phyloP scores from a whole-genome alignment of 2,797 vertebrate genomes.

The Propithecus deckenii region DNA sequence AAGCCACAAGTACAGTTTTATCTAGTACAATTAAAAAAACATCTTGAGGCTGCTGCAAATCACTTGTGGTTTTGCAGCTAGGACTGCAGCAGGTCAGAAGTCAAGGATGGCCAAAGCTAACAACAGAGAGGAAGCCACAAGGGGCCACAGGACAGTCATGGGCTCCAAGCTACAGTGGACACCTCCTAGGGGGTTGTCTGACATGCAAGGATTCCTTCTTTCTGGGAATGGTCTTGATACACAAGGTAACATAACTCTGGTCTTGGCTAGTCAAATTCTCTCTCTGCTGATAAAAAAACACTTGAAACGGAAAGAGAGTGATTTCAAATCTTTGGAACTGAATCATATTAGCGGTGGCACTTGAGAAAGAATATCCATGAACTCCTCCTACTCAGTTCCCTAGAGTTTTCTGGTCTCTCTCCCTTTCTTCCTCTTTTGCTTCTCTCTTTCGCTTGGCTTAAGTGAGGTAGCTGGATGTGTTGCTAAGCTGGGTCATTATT shows the following conservation, averaged over 20 bases:
- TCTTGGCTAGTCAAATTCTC: background rate
- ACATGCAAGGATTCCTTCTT: background rate
- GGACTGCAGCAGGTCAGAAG: background rate
- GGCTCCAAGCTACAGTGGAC: background rate
- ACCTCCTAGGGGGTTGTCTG: background rate
- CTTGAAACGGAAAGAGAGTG: background rate
- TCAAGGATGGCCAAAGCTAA: background rate
- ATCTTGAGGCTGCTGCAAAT: background rate
- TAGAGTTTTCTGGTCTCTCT: background rate
- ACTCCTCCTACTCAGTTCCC: background rate
- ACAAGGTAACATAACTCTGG: background rate
- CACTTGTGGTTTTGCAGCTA: background rate
- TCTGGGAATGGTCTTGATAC: background rate
- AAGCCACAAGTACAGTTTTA: background rate
- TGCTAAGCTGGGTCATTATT: background rate
- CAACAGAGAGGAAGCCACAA: background rate
- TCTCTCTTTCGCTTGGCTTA: background rate
- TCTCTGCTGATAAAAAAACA: background rate
- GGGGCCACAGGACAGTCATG: fast-evolving
- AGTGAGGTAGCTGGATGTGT: background rate
- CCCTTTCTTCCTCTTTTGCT: background rate
- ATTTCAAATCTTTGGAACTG: background rate
- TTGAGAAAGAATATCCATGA: background rate
- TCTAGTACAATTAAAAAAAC: background rate
- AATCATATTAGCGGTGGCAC: background rate